Evolutionary conservation across 2,888 invertebrate species (phyloP), one percentile per base, ranked within the genome.

Genomic region (Theodoxus fluviatilis): DNA sequence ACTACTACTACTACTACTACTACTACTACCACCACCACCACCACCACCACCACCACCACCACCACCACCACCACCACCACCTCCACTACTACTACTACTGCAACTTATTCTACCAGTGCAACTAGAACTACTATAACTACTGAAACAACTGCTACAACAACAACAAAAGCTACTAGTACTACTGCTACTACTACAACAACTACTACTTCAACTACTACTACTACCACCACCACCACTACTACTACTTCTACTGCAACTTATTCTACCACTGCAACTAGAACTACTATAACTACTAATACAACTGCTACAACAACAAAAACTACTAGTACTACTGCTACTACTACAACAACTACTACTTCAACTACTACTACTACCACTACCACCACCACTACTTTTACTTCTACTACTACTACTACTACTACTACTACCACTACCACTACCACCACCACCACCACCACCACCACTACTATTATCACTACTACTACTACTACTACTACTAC

Each of bases 391-490:
- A 33, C 61, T 61, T 28, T 33, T 61, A 33, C 61, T 61, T 12
- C 61, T 61, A 33, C 61, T 61, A n/a, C 61, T n/a, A 12, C 61
- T 61, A 9, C 61, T 61, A n/a, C 33, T 61, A 28, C 61, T 61
- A 28, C 61, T 31, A 28, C 25, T 61, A 28, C 61, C n/a, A 28
- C 9, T 31, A n/a, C 25, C n/a, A n/a, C 25, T 61, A 28, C 61
- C 33, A 28, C 61, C 33, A 28, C 61, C n/a, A n/a, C n/a, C n/a
- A 55, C 22, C 22, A 22, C 55, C 22, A 18, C 55, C 22, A 55
- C 55, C 22, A 55, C 55, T 55, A 22, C 55, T 55, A 22, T 22
- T 55, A 22, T 22, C 22, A 22, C 55, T 61, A 12, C 61, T 61
- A 12, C 61, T 61, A 12, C 61, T 61, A 28, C 61, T 61, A 12